Evolutionary conservation across 2,797 vertebrate species (phyloP).

Genomic region (Neopelma chrysocephalum): DNA sequence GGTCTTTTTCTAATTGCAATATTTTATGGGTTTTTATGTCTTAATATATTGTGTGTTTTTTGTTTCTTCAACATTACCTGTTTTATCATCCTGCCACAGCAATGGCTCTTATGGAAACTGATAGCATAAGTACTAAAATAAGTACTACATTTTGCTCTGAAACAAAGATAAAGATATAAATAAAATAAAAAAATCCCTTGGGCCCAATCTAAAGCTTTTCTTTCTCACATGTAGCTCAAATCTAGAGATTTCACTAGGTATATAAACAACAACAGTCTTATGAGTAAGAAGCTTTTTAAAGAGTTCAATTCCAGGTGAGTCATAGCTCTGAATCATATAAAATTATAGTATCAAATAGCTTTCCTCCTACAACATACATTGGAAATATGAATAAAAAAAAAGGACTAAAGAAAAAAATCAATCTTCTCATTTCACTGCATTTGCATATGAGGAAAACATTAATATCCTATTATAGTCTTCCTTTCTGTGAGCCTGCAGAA

Average conservation of each 20-base stretch:
- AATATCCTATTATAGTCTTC: conserved; percentile 38
- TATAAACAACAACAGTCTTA: not conserved
- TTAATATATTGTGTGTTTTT: conserved; percentile 20
- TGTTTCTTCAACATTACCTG: not conserved
- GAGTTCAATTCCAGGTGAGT: not conserved
- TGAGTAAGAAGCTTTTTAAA: conserved; percentile 12
- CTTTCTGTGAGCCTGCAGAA: conserved; percentile 6
- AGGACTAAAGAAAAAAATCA: not conserved
- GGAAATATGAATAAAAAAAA: not conserved
- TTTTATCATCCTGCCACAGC: not conserved
- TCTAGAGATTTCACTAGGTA: not conserved
- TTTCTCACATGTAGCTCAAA: not conserved
- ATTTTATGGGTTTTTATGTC: not conserved
- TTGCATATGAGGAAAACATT: conserved; percentile 56
- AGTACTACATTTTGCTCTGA: not conserved
- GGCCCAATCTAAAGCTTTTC: not conserved
- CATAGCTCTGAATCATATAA: conserved; percentile 34
- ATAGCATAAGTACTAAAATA: not conserved
- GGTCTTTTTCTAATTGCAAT: conserved; percentile 7
- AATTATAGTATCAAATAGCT: conserved; percentile 13
- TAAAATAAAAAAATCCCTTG: not conserved
- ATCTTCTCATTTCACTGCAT: not conserved
- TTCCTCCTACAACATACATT: not conserved
- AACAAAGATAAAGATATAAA: not conserved
- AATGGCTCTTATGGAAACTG: not conserved